phyloP scores from a whole-genome alignment of 2,888 invertebrate species.

The Cremastinae sp. region DNA sequence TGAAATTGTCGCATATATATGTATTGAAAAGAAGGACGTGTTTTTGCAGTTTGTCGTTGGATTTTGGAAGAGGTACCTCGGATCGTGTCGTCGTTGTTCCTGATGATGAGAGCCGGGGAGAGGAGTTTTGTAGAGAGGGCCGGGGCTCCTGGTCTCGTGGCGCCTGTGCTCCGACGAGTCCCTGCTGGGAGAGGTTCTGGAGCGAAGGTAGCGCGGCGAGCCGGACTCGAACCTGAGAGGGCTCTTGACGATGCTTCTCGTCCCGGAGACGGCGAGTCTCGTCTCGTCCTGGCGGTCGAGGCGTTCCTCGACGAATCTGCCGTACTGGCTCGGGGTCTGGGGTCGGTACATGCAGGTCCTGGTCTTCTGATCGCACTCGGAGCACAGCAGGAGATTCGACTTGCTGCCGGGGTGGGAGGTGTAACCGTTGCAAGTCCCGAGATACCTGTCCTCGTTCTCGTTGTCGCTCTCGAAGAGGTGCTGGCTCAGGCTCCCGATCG shows the following conservation, averaged over 20 bases:
- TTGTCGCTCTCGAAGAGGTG: constrained; percentile 77
- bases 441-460: constrained; percentile 65
- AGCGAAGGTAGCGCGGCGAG: constrained; percentile 37
- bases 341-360: constrained; percentile 74
- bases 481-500: constrained; percentile 78
- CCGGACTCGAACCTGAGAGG: constrained; percentile 42
- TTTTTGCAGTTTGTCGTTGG: too few relatives aligned
- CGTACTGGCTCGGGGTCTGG: constrained; percentile 72
- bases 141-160: constrained; percentile 26
- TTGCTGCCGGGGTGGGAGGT: constrained; percentile 77
- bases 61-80: constrained; percentile 23
- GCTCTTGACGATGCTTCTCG: constrained; percentile 34
- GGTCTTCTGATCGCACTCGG: constrained; percentile 75
- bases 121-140: constrained; percentile 1
- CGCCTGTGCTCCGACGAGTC: constrained; percentile 22
- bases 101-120: constrained; percentile 6
- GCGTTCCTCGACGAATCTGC: constrained; percentile 73
- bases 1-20: too few relatives aligned
- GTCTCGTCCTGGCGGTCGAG: constrained; percentile 61
- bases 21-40: too few relatives aligned
- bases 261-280: neutral
- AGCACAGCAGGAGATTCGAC: constrained; percentile 77
- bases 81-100: constrained; percentile 42
- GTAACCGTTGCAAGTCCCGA: constrained; percentile 77
- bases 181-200: neutral